Base-by-base conservation (phyloP, 2,888 invertebrate species). In the Tricholauxania praeusta region DNA sequence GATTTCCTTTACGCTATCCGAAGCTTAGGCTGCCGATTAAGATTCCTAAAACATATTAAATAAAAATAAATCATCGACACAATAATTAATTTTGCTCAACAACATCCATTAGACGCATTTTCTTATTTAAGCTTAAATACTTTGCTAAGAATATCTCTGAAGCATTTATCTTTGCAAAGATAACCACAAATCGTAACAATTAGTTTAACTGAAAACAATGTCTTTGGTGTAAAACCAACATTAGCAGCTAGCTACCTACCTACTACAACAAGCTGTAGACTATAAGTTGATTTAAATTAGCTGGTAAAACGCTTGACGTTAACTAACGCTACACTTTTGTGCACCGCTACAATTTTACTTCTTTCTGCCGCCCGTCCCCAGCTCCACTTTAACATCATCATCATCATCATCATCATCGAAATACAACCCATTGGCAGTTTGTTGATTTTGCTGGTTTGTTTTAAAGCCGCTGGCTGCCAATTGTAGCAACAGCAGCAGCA, bases 161-260 rank as follows among this genome's bases (percentile, higher is more conserved):
- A 39, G 7, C 39, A 39, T 39, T 39, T 39, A 39, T 7, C 39
- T 8, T 39, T 39, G 5, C 57, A 14, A 12, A 22, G 28, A 22
- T 32, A n/a, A 15, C 60, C 60, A 47, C 53, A 53, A 66, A 66
- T 53, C 55, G 66, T 66, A 39, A 39, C 39, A 53, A 66, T 66
- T 49, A 65, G 32, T 65, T 52, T 15, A 15, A n/a, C 4, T n/a
- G 8, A 17, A 5, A 67, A 57, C 3, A 22, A 59, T 8, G 17
- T 14, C 17, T 8, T 32, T 17, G 48, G 12, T 28, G 39, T 12
- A 60, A 22, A 39, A 28, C 60, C 28, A 57, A 57, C 12, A 57
- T 19, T 57, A 57, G 12, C 12, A 4, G n/a, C n/a, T 14, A 55
- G 8, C n/a, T 10, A 12, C 12, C 57, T 19, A 12, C 12, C 7